Evolutionary conservation across 2,888 invertebrate genomes (phyloP), one percentile per base, ranked within the genome.

Genomic region (Macropis europaea): DNA sequence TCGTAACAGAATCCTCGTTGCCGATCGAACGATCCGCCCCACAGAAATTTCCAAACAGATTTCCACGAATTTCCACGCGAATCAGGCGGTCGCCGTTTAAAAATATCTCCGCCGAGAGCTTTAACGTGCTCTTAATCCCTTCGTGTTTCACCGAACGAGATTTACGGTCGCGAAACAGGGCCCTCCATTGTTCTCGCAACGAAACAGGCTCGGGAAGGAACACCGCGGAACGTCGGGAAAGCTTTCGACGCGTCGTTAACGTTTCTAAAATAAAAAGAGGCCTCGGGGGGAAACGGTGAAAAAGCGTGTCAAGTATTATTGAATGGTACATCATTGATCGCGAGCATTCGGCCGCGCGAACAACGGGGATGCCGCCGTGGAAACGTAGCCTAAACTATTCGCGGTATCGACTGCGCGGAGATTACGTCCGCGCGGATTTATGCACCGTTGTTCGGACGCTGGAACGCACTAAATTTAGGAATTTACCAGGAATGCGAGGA

Each of bases 391-490:
- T 19, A 34, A 57, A 38, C 30, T 26, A 50, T 61, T 52, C n/a
- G 26, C 45, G 61, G 47, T 69, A 53, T 52, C 56, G 38, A 47
- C 56, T 30, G 38, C 34, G 15, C 3, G 32, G 11, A 45, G 48
- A 50, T 54, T 38, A 43, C 17, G 17, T 28, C 43, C 17, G 15
- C 43, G 24, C 17, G 40, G 57, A 71, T 66, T 48, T 68, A 48
- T 54, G 32, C 45, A 42, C 34, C n/a, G n/a, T 40, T 7, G 22
- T n/a, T 47, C 60, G 50, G 45, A 52, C 52, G 52, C 24, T 48
- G 24, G 15, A 48, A 40, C 22, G 4, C 56, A 61, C 71, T 75
- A 64, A 69, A 75, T 69, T 67, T 69, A 75, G 69, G 57, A 40
- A 64, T 60, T 32, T 47, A 34, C 42, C 28, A 38, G 13, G 45